These are phyloP conservation scores for Scalopus aquaticus DNA, from an alignment of 2,113 vertebrate genomes.

Conservation along the genomic window DNA sequence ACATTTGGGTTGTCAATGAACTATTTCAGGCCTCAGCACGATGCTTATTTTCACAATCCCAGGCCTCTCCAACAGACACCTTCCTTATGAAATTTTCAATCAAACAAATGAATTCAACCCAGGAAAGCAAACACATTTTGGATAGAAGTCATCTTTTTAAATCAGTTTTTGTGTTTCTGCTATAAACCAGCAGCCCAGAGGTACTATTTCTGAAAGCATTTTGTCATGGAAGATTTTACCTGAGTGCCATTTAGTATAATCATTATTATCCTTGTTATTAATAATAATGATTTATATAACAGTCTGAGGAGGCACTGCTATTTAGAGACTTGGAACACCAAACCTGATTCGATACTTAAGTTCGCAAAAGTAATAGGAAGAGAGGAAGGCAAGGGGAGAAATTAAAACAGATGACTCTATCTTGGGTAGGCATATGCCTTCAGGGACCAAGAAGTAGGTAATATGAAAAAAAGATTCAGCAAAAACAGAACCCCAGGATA, in stretches of 20 bases:
- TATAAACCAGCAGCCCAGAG: constrained; percentile 67
- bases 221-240: constrained; percentile 65
- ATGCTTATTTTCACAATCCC: not conserved
- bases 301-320: constrained; percentile 8
- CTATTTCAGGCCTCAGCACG: not conserved
- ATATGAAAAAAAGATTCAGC: not conserved
- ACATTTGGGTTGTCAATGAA: not conserved
- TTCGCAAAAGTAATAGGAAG: not conserved
- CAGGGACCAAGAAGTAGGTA: constrained; percentile 25
- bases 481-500: constrained; percentile 41
- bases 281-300: constrained; percentile 64
- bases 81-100: constrained; percentile 67
- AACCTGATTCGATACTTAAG: constrained; percentile 14
- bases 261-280: constrained; percentile 70
- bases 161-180: constrained; percentile 62
- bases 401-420: constrained; percentile 51
- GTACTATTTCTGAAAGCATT: constrained; percentile 69
- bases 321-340: not conserved
- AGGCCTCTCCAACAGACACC: not conserved
- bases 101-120: constrained; percentile 61
- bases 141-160: constrained; percentile 52
- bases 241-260: constrained; percentile 58
- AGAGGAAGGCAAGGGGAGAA: constrained; percentile 2
- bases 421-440: constrained; percentile 31
- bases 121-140: constrained; percentile 66